These are phyloP conservation scores for Bubo scandiacus DNA, from an alignment of 2,113 vertebrate species.

Conservation along the genomic window DNA sequence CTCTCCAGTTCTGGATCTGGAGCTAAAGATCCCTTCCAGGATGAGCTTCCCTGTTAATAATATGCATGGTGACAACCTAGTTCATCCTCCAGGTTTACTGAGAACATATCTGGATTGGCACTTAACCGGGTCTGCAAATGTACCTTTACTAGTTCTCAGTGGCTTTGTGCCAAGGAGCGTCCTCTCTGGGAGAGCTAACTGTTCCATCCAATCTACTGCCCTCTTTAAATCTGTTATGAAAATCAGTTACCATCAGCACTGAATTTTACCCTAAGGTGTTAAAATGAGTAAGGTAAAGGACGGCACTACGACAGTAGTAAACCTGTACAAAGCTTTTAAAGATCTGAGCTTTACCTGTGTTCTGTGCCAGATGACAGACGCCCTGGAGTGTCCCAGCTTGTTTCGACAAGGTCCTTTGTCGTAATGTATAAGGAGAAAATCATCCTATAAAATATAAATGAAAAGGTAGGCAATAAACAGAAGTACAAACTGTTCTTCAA, in stretches of 20 bases:
- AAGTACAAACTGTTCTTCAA: background rate
- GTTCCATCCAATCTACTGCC: background rate
- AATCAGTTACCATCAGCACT: background rate
- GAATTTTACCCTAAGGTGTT: background rate
- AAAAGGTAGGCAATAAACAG: background rate
- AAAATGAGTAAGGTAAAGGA: background rate
- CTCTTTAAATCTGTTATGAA: background rate
- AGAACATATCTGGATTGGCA: background rate
- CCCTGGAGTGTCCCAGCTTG: slow-evolving; percentile 97
- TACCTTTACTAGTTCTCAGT: background rate
- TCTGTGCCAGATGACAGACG: slow-evolving; percentile 99
- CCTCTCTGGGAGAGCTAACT: background rate
- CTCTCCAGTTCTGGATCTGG: background rate
- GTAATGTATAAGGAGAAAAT: slow-evolving; percentile 98
- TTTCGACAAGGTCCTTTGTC: slow-evolving; percentile 98
- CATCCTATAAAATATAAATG: slow-evolving; percentile 80
- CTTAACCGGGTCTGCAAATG: background rate
- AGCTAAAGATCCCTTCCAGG: background rate
- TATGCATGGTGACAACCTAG: background rate
- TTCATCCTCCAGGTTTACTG: background rate
- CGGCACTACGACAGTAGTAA: background rate
- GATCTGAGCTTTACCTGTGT: slow-evolving; percentile 84
- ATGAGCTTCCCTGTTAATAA: background rate
- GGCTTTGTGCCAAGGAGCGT: background rate
- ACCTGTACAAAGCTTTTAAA: background rate